Evolutionary conservation across 2,888 invertebrate species (phyloP).

Genomic region (Patella pellucida): DNA sequence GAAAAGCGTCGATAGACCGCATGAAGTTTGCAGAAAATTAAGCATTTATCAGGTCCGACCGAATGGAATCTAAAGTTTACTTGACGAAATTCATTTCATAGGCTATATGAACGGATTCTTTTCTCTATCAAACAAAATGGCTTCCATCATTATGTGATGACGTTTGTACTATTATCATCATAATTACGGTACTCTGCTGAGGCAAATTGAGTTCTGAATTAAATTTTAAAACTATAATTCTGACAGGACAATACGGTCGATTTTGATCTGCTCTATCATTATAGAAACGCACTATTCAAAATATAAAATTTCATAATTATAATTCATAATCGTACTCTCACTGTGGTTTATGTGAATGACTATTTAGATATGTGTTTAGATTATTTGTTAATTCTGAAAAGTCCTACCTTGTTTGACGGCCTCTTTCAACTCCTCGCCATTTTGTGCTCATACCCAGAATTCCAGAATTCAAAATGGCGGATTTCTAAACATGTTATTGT

Average conservation of each 20-base stretch:
- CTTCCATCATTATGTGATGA: conserved; percentile 34
- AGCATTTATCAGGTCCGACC: neutral
- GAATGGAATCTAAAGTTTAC: neutral
- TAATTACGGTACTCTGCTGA: conserved; percentile 32
- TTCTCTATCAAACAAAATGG: conserved; percentile 34
- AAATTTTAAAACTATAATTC: conserved; percentile 30
- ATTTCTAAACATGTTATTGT: conserved; percentile 22
- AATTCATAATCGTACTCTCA: too few relatives aligned
- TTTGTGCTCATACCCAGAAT: conserved; percentile 38
- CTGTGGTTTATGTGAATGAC: too few relatives aligned
- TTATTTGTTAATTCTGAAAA: conserved; percentile 24
- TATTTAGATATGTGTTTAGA: neutral
- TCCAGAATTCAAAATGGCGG: conserved; percentile 35
- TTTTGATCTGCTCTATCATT: neutral
- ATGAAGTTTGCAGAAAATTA: neutral
- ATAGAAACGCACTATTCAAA: too few relatives aligned
- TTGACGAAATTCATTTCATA: conserved; percentile 3
- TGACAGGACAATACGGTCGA: conserved; percentile 12
- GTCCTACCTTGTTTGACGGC: conserved; percentile 33
- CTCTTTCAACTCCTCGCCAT: conserved; percentile 36
- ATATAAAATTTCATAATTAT: too few relatives aligned
- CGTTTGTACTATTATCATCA: conserved; percentile 35
- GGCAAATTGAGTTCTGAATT: conserved; percentile 35
- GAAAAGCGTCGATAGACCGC: neutral
- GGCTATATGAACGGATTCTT: conserved; percentile 17